Base-by-base conservation (phyloP, 2,888 invertebrate species). In the Cylloceria caligata region DNA sequence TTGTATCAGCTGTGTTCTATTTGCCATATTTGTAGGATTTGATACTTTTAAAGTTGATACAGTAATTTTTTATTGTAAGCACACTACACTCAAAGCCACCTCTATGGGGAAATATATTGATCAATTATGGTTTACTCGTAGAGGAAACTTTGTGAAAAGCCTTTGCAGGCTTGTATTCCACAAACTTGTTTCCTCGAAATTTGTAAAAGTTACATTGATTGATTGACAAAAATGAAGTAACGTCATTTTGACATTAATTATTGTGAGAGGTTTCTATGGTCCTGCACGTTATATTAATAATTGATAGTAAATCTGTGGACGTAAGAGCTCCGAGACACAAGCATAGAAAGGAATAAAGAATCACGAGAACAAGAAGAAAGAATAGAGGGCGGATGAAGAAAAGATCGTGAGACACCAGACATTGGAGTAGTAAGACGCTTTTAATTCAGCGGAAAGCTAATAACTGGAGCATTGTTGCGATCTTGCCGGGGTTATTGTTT, bases 401-500 rank as follows among this genome's bases (percentile, higher is more conserved):
- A 45, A 79, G 62, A 79, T 47, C 52, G 55, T 64, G 80, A 75
- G 75, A 52, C 24, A 67, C 21, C 65, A 47, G 57, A 62, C 64
- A 74, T 52, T 72, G 67, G 34, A 47, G 45, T 64, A 36, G 64
- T 55, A 71, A 80, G 77, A 86, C 83, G 86, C 83, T 91, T 90
- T 91, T 91, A 91, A 91, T 91, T 91, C 89, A 88, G 87, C 86
- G 88, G 86, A 90, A 91, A 91, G 89, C 91, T 91, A 91, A 91
- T 91, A 91, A 91, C 90, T 91, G 89, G 88, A 84, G 88, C 88
- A 91, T 91, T 91, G 91, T 91, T 83, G 88, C 86, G 87, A 88
- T 89, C 87, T 87, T 88, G 84, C 85, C 81, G 86, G 85, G 84
- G 88, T 91, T 90, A 91, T 91, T 91, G 91, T 91, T 91, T 91